Conservation (phyloP, 2,888 invertebrate species). For the Cepaea hortensis region DNA sequence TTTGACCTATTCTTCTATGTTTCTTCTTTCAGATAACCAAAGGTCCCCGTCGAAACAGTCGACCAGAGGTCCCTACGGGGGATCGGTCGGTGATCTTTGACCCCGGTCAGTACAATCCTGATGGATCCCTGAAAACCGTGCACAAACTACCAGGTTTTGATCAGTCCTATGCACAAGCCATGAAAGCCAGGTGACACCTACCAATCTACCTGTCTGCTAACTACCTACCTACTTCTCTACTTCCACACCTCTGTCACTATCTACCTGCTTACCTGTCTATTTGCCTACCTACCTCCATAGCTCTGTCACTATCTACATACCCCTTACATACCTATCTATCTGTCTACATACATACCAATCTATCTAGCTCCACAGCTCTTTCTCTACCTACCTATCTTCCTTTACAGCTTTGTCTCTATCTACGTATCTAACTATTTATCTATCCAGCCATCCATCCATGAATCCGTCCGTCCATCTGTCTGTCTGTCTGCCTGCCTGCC, state of each 20-base stretch:
- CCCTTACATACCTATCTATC: neutral
- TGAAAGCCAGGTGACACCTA: constrained; percentile 62
- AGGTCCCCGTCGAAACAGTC: constrained; percentile 21
- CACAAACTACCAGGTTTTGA: constrained; percentile 61
- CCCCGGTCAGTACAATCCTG: constrained; percentile 63
- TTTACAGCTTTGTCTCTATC: neutral
- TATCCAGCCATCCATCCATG: no score
- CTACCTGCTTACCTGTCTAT: neutral
- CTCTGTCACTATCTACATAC: no score
- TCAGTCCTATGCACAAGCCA: constrained; percentile 61
- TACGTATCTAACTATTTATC: no score
- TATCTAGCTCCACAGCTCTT: neutral
- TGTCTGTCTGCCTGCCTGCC: no score
- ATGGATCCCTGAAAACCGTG: constrained; percentile 63
- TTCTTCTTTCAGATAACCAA: constrained; percentile 29
- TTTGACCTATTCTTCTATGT: neutral
- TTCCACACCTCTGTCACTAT: neutral
- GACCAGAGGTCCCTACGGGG: neutral
- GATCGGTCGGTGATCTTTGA: constrained; percentile 49
- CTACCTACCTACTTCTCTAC: neutral
- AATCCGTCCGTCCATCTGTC: no score
- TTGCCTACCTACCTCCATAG: neutral
- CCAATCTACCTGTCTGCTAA: neutral
- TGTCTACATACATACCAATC: neutral
- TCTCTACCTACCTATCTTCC: neutral